These are phyloP conservation scores for Gymnothorax reevesii DNA, from an alignment of 2,797 vertebrate genomes.

Conservation along the genomic window DNA sequence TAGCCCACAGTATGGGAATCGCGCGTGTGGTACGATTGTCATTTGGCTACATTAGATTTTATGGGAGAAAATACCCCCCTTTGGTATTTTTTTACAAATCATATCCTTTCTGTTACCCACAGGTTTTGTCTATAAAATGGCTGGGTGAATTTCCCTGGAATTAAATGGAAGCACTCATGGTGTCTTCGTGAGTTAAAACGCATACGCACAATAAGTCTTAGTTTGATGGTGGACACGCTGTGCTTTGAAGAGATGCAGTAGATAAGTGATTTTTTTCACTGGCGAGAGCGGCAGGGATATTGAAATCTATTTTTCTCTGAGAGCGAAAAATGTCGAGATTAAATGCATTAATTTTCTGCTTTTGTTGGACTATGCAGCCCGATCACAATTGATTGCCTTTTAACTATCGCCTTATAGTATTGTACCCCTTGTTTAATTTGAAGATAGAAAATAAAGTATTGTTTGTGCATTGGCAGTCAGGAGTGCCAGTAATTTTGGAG, in stretches of 20 bases:
- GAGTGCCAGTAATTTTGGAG: no score
- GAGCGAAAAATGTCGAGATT: background rate
- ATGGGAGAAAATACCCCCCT: no score
- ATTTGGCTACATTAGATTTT: background rate
- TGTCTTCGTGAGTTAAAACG: background rate
- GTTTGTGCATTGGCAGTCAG: no score
- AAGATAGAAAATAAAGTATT: background rate
- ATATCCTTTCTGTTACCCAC: no score
- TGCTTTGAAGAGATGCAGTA: background rate
- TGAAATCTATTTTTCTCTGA: background rate
- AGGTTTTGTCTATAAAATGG: background rate
- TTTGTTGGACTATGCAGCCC: background rate
- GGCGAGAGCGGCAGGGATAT: background rate
- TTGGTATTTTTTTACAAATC: no score
- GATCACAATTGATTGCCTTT: background rate
- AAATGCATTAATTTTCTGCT: constrained; percentile 1
- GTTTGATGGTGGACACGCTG: background rate
- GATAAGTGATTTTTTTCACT: background rate
- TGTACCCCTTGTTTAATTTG: background rate
- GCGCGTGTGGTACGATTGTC: background rate
- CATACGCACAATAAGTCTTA: background rate
- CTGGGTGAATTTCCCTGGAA: background rate
- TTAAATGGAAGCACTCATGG: background rate
- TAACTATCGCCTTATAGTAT: background rate
- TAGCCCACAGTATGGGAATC: no score